Percentiles rank a stretch among this genome's conserved stretches.
Evolutionary conservation across 2,797 vertebrate species (phyloP).

Genomic region (Poecilia gillii): DNA sequence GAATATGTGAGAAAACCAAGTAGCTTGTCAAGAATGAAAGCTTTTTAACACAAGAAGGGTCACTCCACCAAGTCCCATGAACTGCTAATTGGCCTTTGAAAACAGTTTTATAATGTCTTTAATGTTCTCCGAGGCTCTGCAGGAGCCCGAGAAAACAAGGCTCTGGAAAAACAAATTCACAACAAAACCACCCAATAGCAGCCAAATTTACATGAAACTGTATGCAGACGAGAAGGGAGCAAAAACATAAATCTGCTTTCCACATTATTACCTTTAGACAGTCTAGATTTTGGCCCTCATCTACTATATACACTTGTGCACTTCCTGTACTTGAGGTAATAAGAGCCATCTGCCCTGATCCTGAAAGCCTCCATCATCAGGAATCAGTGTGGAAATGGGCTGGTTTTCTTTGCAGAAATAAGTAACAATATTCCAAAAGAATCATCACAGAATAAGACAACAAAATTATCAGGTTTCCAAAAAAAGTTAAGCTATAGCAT

Average conservation of each 20-base stretch:
- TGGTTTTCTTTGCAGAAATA: not conserved
- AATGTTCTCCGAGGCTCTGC: not conserved
- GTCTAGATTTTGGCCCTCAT: not conserved
- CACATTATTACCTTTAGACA: not conserved
- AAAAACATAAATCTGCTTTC: not conserved
- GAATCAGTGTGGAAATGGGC: not conserved
- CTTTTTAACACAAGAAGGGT: not conserved
- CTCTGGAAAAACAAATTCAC: constrained; percentile 2
- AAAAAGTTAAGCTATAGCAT: not conserved
- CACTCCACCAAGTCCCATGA: constrained; percentile 1
- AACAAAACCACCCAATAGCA: not conserved
- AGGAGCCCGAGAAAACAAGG: not conserved
- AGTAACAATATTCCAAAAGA: not conserved
- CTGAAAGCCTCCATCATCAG: not conserved
- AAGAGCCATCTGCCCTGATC: not conserved
- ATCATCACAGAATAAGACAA: not conserved
- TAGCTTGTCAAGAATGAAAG: constrained; percentile 4
- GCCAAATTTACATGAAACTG: not conserved
- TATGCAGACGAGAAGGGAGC: no score
- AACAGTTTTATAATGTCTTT: constrained; percentile 3
- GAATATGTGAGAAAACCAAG: not conserved
- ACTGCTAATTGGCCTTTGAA: constrained; percentile 3
- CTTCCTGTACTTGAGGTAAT: not conserved
- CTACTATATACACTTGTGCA: not conserved
- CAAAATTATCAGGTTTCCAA: not conserved